phyloP scores from a whole-genome alignment of 2,113 vertebrate species.

The Chelonoidis abingdonii region DNA sequence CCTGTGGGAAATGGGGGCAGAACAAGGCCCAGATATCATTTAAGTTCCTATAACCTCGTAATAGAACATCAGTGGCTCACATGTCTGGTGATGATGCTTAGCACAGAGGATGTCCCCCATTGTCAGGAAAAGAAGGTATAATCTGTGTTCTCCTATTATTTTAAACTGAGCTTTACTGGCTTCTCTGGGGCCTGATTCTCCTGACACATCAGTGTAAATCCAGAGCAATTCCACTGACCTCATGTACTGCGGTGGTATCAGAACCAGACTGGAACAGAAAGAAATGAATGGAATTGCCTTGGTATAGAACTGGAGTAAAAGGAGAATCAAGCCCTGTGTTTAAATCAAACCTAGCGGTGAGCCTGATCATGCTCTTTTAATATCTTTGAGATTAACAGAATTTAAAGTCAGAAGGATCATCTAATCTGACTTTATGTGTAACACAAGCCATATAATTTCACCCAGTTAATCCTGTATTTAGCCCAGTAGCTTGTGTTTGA shows the following conservation, averaged over 20 bases:
- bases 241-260: neutral
- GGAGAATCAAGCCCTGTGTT: neutral
- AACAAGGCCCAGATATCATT: neutral
- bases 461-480: neutral
- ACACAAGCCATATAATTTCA: no score
- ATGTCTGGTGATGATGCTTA: neutral
- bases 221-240: neutral
- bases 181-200: neutral
- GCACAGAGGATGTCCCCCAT: neutral
- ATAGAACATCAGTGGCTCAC: neutral
- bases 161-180: neutral
- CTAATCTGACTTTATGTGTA: neutral
- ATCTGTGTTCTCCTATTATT: neutral
- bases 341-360: neutral
- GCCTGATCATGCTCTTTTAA: no score
- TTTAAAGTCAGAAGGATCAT: neutral
- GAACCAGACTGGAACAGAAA: neutral
- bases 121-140: neutral
- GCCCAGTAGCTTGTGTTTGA: neutral
- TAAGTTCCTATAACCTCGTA: neutral
- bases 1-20: fast-evolving
- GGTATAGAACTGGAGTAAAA: neutral
- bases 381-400: neutral
- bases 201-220: neutral
- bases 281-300: neutral